Percentiles rank a stretch among this genome's conserved stretches.
Evolutionary conservation across 1,140 invertebrate species (phyloP).

Genomic region (Stenopsyche tienmushanensis): DNA sequence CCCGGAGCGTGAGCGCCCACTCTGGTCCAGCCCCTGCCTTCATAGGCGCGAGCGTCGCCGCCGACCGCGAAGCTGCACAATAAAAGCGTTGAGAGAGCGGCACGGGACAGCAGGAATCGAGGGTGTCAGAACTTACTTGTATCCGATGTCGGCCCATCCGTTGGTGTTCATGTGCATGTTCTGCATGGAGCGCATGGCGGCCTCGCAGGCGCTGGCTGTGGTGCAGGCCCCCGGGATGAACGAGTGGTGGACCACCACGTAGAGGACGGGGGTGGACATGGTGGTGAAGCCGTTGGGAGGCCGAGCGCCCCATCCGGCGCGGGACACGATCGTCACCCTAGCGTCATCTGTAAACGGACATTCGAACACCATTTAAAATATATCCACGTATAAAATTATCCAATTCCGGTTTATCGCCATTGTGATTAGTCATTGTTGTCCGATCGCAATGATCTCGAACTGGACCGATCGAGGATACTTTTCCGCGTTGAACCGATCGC

Average conservation of each 20-base stretch:
- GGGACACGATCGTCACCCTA: slow-evolving; percentile 51
- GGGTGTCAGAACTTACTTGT: slow-evolving; percentile 50
- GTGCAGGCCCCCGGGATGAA: slow-evolving; percentile 61
- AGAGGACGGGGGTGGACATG: slow-evolving; percentile 64
- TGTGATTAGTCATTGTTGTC: too few species aligned
- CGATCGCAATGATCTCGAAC: too few species aligned
- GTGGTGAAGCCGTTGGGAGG: slow-evolving; percentile 50
- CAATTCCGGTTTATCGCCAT: too few species aligned
- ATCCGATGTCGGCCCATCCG: slow-evolving; percentile 71
- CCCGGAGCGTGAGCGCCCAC: slow-evolving; percentile 70
- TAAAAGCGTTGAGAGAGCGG: too few species aligned
- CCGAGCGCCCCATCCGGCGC: slow-evolving; percentile 64
- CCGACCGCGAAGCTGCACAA: slow-evolving; percentile 79
- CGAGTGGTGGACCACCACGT: slow-evolving; percentile 77
- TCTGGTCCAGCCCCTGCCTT: slow-evolving; percentile 72
- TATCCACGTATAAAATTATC: too few species aligned
- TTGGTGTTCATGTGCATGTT: slow-evolving; percentile 59
- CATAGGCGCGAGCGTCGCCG: slow-evolving; percentile 71
- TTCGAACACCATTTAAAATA: too few species aligned
- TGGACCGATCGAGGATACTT: too few species aligned
- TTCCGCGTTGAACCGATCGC: too few species aligned
- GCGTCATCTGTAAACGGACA: too few species aligned
- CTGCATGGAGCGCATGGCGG: slow-evolving; percentile 60
- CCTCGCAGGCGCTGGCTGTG: slow-evolving; percentile 53
- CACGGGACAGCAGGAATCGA: too few species aligned